Conservation (phyloP, 2,113 vertebrate genomes). For the Junco hyemalis region DNA sequence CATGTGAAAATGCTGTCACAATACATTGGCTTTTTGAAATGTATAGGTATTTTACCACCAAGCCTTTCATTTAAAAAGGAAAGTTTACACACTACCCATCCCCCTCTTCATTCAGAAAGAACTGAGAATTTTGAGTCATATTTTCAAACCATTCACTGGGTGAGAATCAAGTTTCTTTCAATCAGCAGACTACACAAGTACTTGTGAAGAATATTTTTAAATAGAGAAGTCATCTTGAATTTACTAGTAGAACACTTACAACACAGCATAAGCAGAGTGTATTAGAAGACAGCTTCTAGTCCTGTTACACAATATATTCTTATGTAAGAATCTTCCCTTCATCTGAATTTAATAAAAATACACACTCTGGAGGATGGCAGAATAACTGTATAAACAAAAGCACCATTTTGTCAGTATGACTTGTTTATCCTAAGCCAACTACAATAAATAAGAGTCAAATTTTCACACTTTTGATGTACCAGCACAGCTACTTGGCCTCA, state of each 20-base stretch:
- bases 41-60: not conserved
- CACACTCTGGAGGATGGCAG: not conserved
- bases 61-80: not conserved
- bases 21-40: not conserved
- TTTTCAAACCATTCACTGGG: not conserved
- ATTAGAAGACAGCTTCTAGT: slow-evolving; percentile 3
- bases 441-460: not conserved
- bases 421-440: not conserved
- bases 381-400: not conserved
- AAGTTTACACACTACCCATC: not conserved
- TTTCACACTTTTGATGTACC: not conserved
- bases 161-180: not conserved
- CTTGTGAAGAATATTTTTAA: not conserved
- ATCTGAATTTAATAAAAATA: slow-evolving; percentile 45
- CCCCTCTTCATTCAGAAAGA: not conserved
- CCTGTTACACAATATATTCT: slow-evolving; percentile 55
- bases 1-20: not conserved
- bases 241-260: not conserved
- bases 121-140: not conserved
- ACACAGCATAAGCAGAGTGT: not conserved
- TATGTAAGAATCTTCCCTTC: slow-evolving; percentile 39
- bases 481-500: not conserved
- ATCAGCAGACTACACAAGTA: not conserved
- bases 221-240: not conserved
- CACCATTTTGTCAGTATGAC: not conserved